A percentile compares a stretch with the other conserved stretches of the same genome.
Evolutionary conservation across 2,888 invertebrate species (phyloP).

Genomic region (Macrophya alboannulata): DNA sequence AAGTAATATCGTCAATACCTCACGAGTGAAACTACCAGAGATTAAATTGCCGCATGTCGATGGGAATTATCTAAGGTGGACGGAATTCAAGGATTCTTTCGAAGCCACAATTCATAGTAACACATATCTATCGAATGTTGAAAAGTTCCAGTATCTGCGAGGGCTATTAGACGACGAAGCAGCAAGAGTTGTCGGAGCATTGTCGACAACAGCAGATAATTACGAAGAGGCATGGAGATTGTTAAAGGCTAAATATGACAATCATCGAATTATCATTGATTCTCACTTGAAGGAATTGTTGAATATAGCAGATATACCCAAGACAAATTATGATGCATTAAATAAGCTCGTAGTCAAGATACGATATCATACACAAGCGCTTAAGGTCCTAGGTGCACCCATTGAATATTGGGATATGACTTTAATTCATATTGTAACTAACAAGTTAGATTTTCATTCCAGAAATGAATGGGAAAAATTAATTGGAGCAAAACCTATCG

Average conservation of each 20-base stretch:
- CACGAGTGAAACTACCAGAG: conserved; percentile 59
- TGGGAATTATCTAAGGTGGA: conserved; percentile 61
- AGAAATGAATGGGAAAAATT: conserved; percentile 65
- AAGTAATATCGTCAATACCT: background rate
- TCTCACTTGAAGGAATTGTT: conserved; percentile 62
- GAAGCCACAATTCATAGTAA: conserved; percentile 64
- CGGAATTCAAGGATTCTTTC: conserved; percentile 62
- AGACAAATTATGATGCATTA: conserved; percentile 58
- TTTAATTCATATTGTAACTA: conserved; percentile 64
- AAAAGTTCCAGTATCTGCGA: conserved; percentile 65
- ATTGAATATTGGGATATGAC: conserved; percentile 66
- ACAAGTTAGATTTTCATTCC: conserved; percentile 64
- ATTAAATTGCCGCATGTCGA: conserved; percentile 63
- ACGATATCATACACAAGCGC: conserved; percentile 61
- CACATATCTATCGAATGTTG: conserved; percentile 58
- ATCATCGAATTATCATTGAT: conserved; percentile 62
- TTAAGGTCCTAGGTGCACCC: conserved; percentile 64
- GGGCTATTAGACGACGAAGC: conserved; percentile 60
- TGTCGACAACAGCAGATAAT: conserved; percentile 63
- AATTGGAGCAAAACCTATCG: conserved; percentile 55
- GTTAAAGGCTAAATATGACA: conserved; percentile 61
- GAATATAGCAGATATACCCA: conserved; percentile 52
- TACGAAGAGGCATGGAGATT: conserved; percentile 63
- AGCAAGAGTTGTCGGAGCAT: conserved; percentile 60
- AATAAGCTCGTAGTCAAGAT: conserved; percentile 61